phyloP scores from a whole-genome alignment of 2,797 vertebrate genomes.

The Epinephelus malabaricus region DNA sequence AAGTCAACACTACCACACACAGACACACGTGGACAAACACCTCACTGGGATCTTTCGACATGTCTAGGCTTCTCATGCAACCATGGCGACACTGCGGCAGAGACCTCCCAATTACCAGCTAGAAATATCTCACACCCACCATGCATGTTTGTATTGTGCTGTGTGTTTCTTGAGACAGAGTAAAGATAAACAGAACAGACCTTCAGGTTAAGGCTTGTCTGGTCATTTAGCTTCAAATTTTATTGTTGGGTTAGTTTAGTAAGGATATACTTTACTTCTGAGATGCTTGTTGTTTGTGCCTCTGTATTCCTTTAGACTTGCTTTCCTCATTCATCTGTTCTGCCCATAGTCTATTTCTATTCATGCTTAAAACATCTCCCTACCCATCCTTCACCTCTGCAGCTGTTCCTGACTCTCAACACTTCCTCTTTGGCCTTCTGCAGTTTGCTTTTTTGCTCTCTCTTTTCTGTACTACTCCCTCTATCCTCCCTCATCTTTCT shows the following conservation, averaged over 20 bases:
- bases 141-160: neutral
- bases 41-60: constrained; percentile 42
- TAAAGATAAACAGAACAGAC: constrained; percentile 6
- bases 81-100: constrained; percentile 41
- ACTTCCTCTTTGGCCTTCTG: constrained; percentile 7
- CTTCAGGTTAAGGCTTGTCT: neutral
- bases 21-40: constrained; percentile 28
- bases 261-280: neutral
- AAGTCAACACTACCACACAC: constrained; percentile 16
- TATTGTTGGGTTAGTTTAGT: neutral
- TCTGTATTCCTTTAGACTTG: neutral
- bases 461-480: neutral
- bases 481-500: neutral
- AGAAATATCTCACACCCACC: constrained; percentile 35
- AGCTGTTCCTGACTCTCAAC: neutral
- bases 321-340: constrained; percentile 6
- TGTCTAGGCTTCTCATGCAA: constrained; percentile 53
- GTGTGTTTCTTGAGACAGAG: constrained; percentile 1
- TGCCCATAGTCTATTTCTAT: constrained; percentile 21
- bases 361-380: constrained; percentile 21
- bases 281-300: neutral
- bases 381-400: neutral
- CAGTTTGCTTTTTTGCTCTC: neutral
- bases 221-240: neutral
- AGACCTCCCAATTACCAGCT: constrained; percentile 31